phyloP scores from a whole-genome alignment of 2,888 invertebrate genomes.

The Erebia epiphron region DNA sequence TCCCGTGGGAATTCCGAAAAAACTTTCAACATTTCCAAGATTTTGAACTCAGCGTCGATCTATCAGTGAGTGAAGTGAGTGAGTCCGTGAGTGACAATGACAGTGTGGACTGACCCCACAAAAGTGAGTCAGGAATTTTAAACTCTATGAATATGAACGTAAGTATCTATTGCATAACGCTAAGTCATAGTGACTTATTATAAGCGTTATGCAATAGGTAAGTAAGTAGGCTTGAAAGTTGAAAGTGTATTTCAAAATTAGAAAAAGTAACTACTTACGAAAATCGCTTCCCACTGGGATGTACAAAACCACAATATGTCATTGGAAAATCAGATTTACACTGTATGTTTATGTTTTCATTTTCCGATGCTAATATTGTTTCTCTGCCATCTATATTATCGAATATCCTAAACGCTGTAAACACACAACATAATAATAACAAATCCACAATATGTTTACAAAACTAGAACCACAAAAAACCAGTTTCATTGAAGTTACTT shows the following conservation, averaged over 20 bases:
- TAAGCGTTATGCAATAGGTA: too few species aligned
- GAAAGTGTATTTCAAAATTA: neutral
- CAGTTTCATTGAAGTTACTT: neutral
- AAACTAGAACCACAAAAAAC: neutral
- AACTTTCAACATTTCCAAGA: too few species aligned
- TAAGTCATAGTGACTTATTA: too few species aligned
- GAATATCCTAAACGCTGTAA: constrained; percentile 64
- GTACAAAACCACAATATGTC: constrained; percentile 72
- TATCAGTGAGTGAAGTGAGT: too few species aligned
- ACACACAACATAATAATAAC: neutral
- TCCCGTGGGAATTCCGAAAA: too few species aligned
- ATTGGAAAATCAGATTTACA: constrained; percentile 66
- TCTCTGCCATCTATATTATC: constrained; percentile 56
- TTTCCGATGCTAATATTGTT: constrained; percentile 65
- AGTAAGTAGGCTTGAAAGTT: neutral
- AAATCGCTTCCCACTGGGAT: constrained; percentile 70
- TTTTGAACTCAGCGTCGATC: too few species aligned
- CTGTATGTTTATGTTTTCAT: constrained; percentile 62
- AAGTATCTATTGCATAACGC: too few species aligned
- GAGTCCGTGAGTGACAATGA: too few species aligned
- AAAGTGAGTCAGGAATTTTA: too few species aligned
- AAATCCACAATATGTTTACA: neutral
- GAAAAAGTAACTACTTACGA: constrained; percentile 65
- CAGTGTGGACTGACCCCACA: too few species aligned
- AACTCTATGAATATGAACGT: too few species aligned